phyloP scores from a whole-genome alignment of 2,797 vertebrate species.

The Oceanodroma leucorhoa region DNA sequence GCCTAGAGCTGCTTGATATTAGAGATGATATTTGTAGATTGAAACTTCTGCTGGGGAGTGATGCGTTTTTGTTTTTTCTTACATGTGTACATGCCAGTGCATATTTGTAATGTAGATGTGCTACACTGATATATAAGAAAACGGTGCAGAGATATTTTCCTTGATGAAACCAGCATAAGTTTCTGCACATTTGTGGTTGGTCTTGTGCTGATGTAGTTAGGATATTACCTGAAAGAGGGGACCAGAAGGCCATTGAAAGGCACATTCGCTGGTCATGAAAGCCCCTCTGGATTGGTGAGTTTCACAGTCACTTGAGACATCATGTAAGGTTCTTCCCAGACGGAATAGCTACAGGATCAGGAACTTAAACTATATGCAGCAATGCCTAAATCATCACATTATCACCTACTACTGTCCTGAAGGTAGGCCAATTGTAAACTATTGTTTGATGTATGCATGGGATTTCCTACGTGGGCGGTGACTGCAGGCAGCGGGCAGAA shows the following conservation, averaged over 20 bases:
- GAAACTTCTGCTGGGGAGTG: not conserved
- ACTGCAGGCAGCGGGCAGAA: not conserved
- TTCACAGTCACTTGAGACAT: not conserved
- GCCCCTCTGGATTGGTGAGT: not conserved
- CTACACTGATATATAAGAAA: not conserved
- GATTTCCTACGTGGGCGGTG: not conserved
- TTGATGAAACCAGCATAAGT: not conserved
- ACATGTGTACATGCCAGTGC: accelerated
- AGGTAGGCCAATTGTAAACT: not conserved
- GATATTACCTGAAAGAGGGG: not conserved
- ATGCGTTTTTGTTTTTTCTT: not conserved
- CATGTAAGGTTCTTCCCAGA: not conserved
- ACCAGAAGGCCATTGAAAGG: not conserved
- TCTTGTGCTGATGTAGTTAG: not conserved
- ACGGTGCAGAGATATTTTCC: not conserved
- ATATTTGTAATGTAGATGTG: not conserved
- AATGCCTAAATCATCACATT: not conserved
- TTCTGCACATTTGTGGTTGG: not conserved
- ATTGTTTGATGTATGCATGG: not conserved
- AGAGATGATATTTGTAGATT: not conserved
- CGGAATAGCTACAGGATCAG: not conserved
- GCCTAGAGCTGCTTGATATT: not conserved
- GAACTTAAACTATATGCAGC: not conserved
- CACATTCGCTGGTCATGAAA: accelerated
- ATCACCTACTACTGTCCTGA: not conserved